Evolutionary conservation across 2,797 vertebrate species (phyloP).

Genomic region (Crax fasciolata): DNA sequence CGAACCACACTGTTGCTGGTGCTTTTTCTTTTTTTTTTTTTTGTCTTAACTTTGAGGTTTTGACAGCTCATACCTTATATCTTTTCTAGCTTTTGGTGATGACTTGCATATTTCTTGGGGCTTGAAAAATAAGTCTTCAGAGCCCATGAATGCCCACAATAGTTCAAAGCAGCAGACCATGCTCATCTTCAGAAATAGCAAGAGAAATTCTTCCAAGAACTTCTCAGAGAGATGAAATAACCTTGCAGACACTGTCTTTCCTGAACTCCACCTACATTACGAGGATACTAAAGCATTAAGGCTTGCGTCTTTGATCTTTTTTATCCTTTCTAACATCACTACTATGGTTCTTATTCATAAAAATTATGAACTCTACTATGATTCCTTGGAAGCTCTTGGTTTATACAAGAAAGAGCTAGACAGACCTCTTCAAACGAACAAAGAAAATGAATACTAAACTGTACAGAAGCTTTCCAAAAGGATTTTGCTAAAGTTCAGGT

Average conservation of each 20-base stretch:
- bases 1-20: not conserved
- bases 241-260: not conserved
- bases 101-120: not conserved
- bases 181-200: not conserved
- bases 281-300: not conserved
- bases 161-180: not conserved
- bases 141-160: not conserved
- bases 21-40: not conserved
- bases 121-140: constrained; percentile 11
- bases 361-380: not conserved
- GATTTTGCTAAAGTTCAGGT: not conserved
- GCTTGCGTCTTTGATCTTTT: not conserved
- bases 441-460: not conserved
- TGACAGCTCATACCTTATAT: not conserved
- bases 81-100: constrained; percentile 5
- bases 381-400: not conserved
- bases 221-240: not conserved
- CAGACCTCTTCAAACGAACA: not conserved
- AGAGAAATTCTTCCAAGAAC: not conserved
- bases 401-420: not conserved
- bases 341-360: not conserved
- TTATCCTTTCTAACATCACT: not conserved
- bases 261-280: not conserved
- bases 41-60: constrained; percentile 31
- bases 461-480: not conserved